These are phyloP conservation scores for Pammene aurita DNA, from an alignment of 2,888 invertebrate species.

Conservation along the genomic window DNA sequence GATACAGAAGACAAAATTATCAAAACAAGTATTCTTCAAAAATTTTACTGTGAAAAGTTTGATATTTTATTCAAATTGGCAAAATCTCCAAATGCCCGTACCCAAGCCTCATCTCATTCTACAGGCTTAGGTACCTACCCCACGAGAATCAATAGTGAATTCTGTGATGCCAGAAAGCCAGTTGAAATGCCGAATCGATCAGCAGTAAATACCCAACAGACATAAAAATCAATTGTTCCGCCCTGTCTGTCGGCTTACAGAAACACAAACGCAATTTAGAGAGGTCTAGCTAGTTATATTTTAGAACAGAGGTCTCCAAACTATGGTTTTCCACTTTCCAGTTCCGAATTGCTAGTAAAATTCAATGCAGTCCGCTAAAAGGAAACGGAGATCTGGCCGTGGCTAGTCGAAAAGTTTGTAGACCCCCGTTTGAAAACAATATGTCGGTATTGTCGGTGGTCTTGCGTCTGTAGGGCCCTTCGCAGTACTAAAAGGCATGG, in stretches of 20 bases:
- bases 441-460: neutral
- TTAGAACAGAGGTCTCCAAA: too few relatives aligned
- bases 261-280: too few relatives aligned
- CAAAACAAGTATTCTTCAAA: conserved; percentile 13
- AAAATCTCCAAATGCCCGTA: neutral
- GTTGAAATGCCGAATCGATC: conserved; percentile 36
- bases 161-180: conserved; percentile 20
- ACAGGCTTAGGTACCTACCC: too few relatives aligned
- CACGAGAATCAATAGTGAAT: neutral
- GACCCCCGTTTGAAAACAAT: too few relatives aligned
- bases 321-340: too few relatives aligned
- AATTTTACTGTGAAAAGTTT: conserved; percentile 18
- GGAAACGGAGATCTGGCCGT: too few relatives aligned
- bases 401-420: too few relatives aligned
- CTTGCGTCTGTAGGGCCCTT: neutral
- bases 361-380: too few relatives aligned
- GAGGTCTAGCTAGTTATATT: too few relatives aligned
- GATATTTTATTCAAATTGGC: conserved; percentile 11
- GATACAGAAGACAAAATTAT: neutral
- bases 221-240: neutral
- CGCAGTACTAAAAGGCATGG: conserved; percentile 60
- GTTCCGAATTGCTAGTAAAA: too few relatives aligned
- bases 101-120: too few relatives aligned
- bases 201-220: conserved; percentile 11
- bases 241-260: too few relatives aligned